Conservation (phyloP, 1,140 invertebrate genomes). For the Musca domestica region DNA sequence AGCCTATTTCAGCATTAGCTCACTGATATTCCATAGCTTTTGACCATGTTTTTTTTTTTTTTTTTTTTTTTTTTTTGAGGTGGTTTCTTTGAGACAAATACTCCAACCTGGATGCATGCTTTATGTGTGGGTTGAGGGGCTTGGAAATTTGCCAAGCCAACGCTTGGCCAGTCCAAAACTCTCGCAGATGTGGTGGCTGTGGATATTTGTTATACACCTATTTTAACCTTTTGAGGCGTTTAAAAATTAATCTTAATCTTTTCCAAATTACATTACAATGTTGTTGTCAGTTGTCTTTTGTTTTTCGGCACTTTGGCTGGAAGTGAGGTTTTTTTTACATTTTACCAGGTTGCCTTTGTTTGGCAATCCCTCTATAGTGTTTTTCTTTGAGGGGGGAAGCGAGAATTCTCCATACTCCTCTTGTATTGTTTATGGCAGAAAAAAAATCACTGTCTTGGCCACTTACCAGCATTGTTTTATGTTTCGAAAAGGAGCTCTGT, state of each 20-base stretch:
- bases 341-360: neutral
- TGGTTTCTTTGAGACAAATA: too few species aligned
- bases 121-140: neutral
- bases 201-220: neutral
- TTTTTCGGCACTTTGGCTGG: neutral
- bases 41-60: too few species aligned
- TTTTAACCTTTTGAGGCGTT: slow-evolving; percentile 24
- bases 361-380: neutral
- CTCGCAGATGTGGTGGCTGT: too few species aligned
- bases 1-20: neutral
- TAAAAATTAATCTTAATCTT: slow-evolving; percentile 30
- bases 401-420: too few species aligned
- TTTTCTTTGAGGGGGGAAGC: too few species aligned
- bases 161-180: too few species aligned
- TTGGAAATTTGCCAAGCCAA: too few species aligned
- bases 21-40: neutral
- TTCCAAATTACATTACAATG: slow-evolving; percentile 26
- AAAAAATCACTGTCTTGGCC: neutral
- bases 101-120: neutral
- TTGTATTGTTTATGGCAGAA: neutral
- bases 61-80: neutral
- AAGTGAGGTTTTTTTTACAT: neutral
- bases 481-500: neutral
- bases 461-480: neutral
- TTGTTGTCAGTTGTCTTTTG: slow-evolving; percentile 14